Evolutionary conservation across 2,888 invertebrate genomes (phyloP).

Genomic region (Ischnura elegans): DNA sequence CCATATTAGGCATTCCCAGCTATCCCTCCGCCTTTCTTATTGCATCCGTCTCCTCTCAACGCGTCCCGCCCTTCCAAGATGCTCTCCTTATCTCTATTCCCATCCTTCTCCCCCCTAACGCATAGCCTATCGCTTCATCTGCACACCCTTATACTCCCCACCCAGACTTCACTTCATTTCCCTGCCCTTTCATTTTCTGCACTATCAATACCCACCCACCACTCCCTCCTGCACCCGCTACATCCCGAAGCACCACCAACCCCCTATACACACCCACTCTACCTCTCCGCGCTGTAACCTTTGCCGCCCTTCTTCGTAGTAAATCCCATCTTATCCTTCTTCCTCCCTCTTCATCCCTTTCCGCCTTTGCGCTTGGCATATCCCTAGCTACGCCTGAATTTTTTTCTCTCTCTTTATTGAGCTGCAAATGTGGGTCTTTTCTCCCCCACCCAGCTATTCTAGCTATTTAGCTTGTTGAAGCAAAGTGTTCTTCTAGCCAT

Average conservation of each 20-base stretch:
- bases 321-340: not conserved
- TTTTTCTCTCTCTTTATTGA: no score
- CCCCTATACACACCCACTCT: not conserved
- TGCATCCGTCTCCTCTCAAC: not conserved
- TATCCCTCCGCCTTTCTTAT: not conserved
- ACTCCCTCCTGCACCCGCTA: not conserved
- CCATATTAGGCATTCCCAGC: not conserved
- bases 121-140: no score
- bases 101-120: not conserved
- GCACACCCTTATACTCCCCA: not conserved
- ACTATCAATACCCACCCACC: no score
- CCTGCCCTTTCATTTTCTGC: no score
- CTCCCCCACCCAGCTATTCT: no score
- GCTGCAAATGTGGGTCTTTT: no score
- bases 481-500: no score
- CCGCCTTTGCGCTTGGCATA: no score
- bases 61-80: not conserved
- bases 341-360: no score
- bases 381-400: no score
- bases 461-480: no score
- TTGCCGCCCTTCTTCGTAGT: not conserved
- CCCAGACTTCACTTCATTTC: conserved; percentile 5
- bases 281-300: not conserved
- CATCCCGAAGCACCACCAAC: no score
- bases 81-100: not conserved